Evolutionary conservation across 2,113 vertebrate species (phyloP), one percentile per base, ranked within the genome.

Genomic region (Anolis sagrei): DNA sequence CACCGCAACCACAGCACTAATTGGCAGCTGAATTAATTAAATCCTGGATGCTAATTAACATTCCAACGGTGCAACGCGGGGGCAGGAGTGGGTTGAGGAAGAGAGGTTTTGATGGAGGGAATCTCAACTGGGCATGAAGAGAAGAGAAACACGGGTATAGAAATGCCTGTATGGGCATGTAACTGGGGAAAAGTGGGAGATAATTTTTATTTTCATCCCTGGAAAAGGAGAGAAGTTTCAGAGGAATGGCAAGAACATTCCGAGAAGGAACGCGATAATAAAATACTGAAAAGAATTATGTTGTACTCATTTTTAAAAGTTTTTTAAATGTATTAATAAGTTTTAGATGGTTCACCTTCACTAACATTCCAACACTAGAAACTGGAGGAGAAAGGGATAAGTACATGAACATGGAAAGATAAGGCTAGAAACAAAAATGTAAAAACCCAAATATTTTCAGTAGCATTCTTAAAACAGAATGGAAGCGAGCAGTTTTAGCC

Each of bases 21-120:
- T 95, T 95, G 94, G 92, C 90, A 91, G 85, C 90, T 89, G 94
- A 94, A 95, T 95, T 94, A 95, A 95, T 95, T 95, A 94, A 94
- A 92, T 88, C 25, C 73, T 84, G 74, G 90, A 90, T 94, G 88
- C 94, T 95, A 93, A 95, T 95, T 95, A 95, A 94, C 92, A 93
- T 95, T 94, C 94, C 93, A 91, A 93, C 93, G 91, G 93, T 94
- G 93, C 91, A 86, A 93, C 91, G 90, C 74, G 79, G 54, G 83
- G 82, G 86, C 70, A 34, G 48, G 69, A 39, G 69, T 34, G 87
- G 87, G 77, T 74, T 81, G 83, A 51, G 76, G 69, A 61, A 79
- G 49, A 79, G 77, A 85, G 87, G 74, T 9, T 44, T 64, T 75
- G 66, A 64, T 19, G 4, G 69, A 48, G 29, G n/a, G 25, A 25